Base-by-base conservation (phyloP, 2,113 vertebrate genomes). In the Pao palembangensis region DNA sequence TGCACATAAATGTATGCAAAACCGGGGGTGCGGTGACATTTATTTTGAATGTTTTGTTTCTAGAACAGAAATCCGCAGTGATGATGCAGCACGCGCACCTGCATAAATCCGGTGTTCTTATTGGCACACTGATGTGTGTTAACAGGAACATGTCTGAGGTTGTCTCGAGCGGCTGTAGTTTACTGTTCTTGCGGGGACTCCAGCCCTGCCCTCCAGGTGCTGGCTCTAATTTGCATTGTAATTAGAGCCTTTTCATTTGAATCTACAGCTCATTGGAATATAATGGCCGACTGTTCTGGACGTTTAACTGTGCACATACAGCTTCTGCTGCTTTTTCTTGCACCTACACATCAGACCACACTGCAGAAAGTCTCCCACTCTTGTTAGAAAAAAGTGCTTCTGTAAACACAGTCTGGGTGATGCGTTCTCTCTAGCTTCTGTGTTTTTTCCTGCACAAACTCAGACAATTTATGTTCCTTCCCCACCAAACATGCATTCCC, bases 201-300 rank as follows among this genome's bases (percentile, higher is more conserved):
- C 6, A 16, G 15, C n/a, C 18, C 31, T 59, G n/a, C n/a, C n/a
- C n/a, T n/a, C n/a, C n/a, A n/a, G n/a, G n/a, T n/a, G n/a, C n/a
- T 31, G 5, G 31, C 51, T 72, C 41, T 16, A 55, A 53, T 78
- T 64, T 64, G 15, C 54, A 28, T 23, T 19, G 19, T 62, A 60
- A 81, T 81, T 81, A 50, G 52, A 64, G 41, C 18, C 49, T 52
- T 65, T 69, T 73, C 61, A 68, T 73, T 64, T 52, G 10, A 73
- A 70, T 73, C 75, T 23, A 46, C 54, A 19, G 59, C 59, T 69
- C 65, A 51, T 18, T 69, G 52, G 4, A 59, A 42, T 44, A 8
- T 69, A 61, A 64, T 62, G 50, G 60, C 31, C 23, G 1, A 28
- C 8, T 25, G 41, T 53, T 61, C 3, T 0, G 3, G 28, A 50